Evolutionary conservation across 2,888 invertebrate genomes (phyloP).

Genomic region (Stenurella melanura): DNA sequence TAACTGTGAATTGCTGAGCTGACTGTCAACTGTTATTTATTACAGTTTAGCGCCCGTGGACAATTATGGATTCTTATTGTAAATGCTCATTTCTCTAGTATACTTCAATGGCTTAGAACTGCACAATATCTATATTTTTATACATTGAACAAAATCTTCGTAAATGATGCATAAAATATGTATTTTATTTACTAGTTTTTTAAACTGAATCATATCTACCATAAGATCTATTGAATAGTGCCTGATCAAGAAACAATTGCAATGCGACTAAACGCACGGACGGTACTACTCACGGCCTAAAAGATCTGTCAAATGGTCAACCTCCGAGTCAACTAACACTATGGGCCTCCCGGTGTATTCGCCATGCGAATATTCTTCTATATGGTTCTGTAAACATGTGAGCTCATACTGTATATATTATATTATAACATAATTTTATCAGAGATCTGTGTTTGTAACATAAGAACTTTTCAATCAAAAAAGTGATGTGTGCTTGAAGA

Average conservation of each 20-base stretch:
- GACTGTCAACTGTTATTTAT: constrained; percentile 47
- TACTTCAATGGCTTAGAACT: constrained; percentile 72
- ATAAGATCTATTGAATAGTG: constrained; percentile 71
- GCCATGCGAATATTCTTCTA: constrained; percentile 56
- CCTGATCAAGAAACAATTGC: constrained; percentile 63
- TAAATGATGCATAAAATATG: constrained; percentile 71
- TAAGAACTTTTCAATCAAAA: constrained; percentile 67
- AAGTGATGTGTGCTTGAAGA: constrained; percentile 69
- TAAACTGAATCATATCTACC: constrained; percentile 73
- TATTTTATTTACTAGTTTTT: constrained; percentile 73
- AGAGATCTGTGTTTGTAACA: constrained; percentile 71
- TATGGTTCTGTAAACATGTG: constrained; percentile 64
- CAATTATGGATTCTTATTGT: constrained; percentile 64
- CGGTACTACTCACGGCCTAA: constrained; percentile 63
- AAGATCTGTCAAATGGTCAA: constrained; percentile 39
- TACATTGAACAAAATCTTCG: constrained; percentile 73
- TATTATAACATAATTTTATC: constrained; percentile 70
- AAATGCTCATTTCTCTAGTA: constrained; percentile 71
- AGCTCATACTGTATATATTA: constrained; percentile 72
- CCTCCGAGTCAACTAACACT: constrained; percentile 38
- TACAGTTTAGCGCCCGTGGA: constrained; percentile 59
- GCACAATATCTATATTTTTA: constrained; percentile 74
- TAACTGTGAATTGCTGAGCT: constrained; percentile 60
- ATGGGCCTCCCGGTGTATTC: constrained; percentile 61
- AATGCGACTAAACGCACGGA: constrained; percentile 56